A percentile compares a stretch with the other conserved stretches of the same genome.
These are phyloP conservation scores for Cerceris rybyensis DNA, from an alignment of 2,888 invertebrate genomes.

Conservation along the genomic window DNA sequence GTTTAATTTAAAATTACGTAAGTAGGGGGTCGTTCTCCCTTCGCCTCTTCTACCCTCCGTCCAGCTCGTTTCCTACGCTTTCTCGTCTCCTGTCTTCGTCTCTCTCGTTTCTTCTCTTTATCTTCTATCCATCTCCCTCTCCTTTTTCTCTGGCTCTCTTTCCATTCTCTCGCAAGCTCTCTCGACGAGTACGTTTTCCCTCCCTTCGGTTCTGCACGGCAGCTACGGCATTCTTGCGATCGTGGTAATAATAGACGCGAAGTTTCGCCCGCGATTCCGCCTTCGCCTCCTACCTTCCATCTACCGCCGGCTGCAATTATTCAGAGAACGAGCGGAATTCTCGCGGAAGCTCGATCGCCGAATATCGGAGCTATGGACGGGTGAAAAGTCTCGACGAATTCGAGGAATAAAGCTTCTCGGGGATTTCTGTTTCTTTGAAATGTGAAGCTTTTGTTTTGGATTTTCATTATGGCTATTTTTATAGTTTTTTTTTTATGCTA, in stretches of 20 bases:
- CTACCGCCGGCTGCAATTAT: slow-evolving; percentile 66
- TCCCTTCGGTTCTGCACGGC: slow-evolving; percentile 22
- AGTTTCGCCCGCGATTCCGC: slow-evolving; percentile 66
- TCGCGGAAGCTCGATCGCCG: slow-evolving; percentile 43
- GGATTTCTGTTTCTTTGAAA: too few species aligned
- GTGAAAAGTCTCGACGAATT: slow-evolving; percentile 41
- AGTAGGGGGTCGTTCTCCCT: slow-evolving; percentile 71
- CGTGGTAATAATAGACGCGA: slow-evolving; percentile 72
- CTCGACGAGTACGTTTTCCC: slow-evolving; percentile 15
- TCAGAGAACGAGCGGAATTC: slow-evolving; percentile 70
- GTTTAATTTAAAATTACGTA: slow-evolving; percentile 81
- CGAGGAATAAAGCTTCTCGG: slow-evolving; percentile 18
- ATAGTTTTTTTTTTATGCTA: too few species aligned
- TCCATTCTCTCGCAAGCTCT: slow-evolving; percentile 36
- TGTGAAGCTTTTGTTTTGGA: too few species aligned
- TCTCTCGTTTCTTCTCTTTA: slow-evolving; percentile 17
- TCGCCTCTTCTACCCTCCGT: slow-evolving; percentile 47
- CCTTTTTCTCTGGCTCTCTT: slow-evolving; percentile 24
- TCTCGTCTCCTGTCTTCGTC: slow-evolving; percentile 29
- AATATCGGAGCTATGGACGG: slow-evolving; percentile 13
- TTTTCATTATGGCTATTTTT: too few species aligned
- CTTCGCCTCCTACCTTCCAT: slow-evolving; percentile 51
- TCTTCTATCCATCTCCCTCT: slow-evolving; percentile 18
- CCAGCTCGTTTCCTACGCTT: slow-evolving; percentile 58
- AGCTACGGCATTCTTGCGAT: slow-evolving; percentile 68